Conservation (phyloP, 2,888 invertebrate species). For the Parnassius mnemosyne region DNA sequence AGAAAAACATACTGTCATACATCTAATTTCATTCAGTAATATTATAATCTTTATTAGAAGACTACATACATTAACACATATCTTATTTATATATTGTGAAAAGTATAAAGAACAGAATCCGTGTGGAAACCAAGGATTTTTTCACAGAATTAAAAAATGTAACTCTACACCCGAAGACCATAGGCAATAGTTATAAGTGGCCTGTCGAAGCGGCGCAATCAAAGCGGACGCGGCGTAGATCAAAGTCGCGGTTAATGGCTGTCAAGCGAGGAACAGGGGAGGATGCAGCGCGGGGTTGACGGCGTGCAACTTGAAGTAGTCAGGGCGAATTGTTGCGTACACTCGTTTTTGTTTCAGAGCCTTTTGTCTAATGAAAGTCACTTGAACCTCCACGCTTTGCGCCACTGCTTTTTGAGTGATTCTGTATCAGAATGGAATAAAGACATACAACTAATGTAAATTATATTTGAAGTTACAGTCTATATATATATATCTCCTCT, state of each 20-base stretch:
- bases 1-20: no score
- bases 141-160: constrained; percentile 20
- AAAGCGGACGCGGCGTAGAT: constrained; percentile 62
- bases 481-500: no score
- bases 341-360: constrained; percentile 52
- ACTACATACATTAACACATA: no score
- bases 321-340: constrained; percentile 49
- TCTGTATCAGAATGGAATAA: constrained; percentile 8
- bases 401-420: constrained; percentile 7
- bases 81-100: no score
- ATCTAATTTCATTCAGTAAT: no score
- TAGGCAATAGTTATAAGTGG: constrained; percentile 64
- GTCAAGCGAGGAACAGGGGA: constrained; percentile 57
- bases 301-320: constrained; percentile 50
- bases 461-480: no score
- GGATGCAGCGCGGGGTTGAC: constrained; percentile 28
- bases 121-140: constrained; percentile 15
- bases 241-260: constrained; percentile 71
- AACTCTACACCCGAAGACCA: constrained; percentile 32
- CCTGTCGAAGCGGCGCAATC: constrained; percentile 67
- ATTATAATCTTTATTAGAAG: no score
- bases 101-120: background rate
- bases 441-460: background rate
- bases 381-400: constrained; percentile 37
- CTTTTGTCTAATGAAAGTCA: constrained; percentile 63